Conservation (phyloP, 2,888 invertebrate species). For the Beris morrisii region DNA sequence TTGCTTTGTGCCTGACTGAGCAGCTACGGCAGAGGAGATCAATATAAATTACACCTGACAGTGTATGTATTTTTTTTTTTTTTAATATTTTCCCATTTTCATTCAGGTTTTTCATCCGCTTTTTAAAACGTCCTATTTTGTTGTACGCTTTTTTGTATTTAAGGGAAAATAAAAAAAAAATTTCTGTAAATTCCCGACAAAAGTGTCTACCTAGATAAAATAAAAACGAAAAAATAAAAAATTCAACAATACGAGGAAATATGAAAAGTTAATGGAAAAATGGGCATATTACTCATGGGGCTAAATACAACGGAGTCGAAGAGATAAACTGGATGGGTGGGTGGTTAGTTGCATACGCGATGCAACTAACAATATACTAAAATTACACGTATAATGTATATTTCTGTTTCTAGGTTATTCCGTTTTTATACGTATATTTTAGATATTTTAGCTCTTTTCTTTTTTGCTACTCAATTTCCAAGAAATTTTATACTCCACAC, state of each 20-base stretch:
- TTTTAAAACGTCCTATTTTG: slow-evolving; percentile 1
- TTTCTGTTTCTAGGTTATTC: too few species aligned
- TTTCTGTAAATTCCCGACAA: too few species aligned
- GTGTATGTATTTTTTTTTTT: slow-evolving; percentile 1
- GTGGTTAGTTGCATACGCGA: too few species aligned
- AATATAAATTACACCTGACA: slow-evolving; percentile 8
- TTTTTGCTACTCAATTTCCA: too few species aligned
- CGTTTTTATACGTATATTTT: too few species aligned
- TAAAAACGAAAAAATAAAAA: neutral
- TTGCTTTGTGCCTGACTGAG: neutral
- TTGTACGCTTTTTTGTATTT: neutral
- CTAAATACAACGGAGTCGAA: slow-evolving; percentile 13
- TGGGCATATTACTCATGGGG: slow-evolving; percentile 22
- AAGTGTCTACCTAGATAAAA: neutral
- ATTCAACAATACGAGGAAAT: slow-evolving; percentile 4
- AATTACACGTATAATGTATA: too few species aligned
- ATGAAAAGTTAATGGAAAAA: slow-evolving; percentile 31
- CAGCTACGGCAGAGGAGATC: neutral
- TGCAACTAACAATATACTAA: too few species aligned
- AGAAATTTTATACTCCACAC: too few species aligned
- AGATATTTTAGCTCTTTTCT: too few species aligned
- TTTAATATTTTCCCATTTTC: slow-evolving; percentile 4
- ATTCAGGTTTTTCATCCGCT: neutral
- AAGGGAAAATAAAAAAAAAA: too few species aligned
- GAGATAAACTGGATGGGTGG: slow-evolving; percentile 13